Conservation (phyloP, 2,888 invertebrate species). For the Drosophila vallismaia region DNA sequence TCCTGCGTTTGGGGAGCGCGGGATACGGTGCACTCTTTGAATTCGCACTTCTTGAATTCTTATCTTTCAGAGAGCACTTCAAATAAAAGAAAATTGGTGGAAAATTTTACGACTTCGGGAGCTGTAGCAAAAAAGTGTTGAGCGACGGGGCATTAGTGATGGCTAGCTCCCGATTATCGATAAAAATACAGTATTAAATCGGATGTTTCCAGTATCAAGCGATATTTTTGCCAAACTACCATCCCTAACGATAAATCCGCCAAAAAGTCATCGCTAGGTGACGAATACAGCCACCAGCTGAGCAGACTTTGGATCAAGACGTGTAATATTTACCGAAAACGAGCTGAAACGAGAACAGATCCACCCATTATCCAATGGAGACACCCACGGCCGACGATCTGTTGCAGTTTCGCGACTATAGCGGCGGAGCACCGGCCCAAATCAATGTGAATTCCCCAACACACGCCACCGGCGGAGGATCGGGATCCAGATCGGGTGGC, state of each 20-base stretch:
- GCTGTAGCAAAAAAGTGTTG: slow-evolving; percentile 36
- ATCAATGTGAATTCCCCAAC: slow-evolving; percentile 87
- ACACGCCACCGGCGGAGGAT: slow-evolving; percentile 70
- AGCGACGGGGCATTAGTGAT: slow-evolving; percentile 3
- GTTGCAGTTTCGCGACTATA: slow-evolving; percentile 90
- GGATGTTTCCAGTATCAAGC: background rate
- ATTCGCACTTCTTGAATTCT: background rate
- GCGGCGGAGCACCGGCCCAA: slow-evolving; percentile 87
- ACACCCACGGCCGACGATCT: slow-evolving; percentile 85
- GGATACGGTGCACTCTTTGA: background rate
- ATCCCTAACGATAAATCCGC: background rate
- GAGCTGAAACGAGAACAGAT: background rate
- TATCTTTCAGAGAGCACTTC: background rate
- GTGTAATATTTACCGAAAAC: slow-evolving; percentile 46
- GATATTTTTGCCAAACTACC: background rate
- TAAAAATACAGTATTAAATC: too few relatives aligned
- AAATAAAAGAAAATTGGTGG: slow-evolving; percentile 25
- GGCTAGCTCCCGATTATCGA: too few relatives aligned
- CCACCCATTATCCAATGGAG: slow-evolving; percentile 57
- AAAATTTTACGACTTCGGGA: slow-evolving; percentile 16
- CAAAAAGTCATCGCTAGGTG: slow-evolving; percentile 2
- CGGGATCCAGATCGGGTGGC: slow-evolving; percentile 29
- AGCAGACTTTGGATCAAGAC: slow-evolving; percentile 16
- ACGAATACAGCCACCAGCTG: slow-evolving; percentile 9
- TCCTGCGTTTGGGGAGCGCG: background rate